Evolutionary conservation across 1,140 invertebrate genomes (phyloP).

Genomic region (Sarcophaga bullata): DNA sequence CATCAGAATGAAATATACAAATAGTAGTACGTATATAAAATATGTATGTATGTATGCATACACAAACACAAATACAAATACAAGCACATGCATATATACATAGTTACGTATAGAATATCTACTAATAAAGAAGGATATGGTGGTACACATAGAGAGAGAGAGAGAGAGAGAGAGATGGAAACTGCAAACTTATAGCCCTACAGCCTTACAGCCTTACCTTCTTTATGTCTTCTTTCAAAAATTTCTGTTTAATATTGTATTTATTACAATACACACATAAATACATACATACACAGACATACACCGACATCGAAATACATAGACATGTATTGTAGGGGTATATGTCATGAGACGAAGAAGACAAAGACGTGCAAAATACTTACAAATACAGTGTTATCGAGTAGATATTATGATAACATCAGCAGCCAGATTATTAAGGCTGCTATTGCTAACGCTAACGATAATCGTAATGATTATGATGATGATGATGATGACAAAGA

Average conservation of each 20-base stretch:
- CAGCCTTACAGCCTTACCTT: no score
- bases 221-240: no score
- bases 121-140: not conserved
- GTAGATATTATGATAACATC: no score
- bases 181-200: no score
- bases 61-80: constrained; percentile 21
- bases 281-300: no score
- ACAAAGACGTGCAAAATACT: not conserved
- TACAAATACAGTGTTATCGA: no score
- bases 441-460: not conserved
- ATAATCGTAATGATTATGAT: not conserved
- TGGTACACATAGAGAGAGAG: not conserved
- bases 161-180: no score
- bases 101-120: not conserved
- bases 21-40: no score
- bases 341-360: not conserved
- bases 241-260: no score
- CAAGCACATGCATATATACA: constrained; percentile 10
- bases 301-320: no score
- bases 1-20: constrained; percentile 18
- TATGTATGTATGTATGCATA: constrained; percentile 3
- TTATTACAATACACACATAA: no score
- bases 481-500: constrained; percentile 19
- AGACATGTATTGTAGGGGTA: not conserved
- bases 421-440: not conserved